Evolutionary conservation across 1,140 invertebrate species (phyloP), one percentile per base, ranked within the genome.

Genomic region (Bathynomus jamesi): DNA sequence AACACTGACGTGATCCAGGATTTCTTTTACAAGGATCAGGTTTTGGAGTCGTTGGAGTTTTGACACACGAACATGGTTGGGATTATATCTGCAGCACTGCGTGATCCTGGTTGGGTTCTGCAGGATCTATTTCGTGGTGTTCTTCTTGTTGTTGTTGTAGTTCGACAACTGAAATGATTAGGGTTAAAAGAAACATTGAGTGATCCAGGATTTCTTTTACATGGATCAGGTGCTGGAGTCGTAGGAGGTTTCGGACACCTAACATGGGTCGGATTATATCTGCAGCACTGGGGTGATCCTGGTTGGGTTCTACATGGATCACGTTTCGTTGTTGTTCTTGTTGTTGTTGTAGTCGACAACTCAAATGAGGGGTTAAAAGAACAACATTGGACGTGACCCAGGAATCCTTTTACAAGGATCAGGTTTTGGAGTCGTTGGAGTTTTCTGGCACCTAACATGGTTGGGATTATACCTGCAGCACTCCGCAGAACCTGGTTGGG

Each of bases 141-240:
- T 28, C 61, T 70, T 8, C 61, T 69, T n/a, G 61, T 65, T 64
- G 63, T 70, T n/a, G n/a, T n/a, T n/a, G n/a, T n/a, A n/a, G n/a
- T n/a, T n/a, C n/a, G n/a, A 28, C 71, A n/a, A 72, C 60, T 69
- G 40, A 64, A 24, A 21, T 69, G 70, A 10, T 25, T 61, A 27
- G 74, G 74, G 46, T 69, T 72, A 8, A 28, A 24, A 7, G 46
- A 61, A 61, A 70, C 71, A 21, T 68, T 61, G 2, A 25, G 21
- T 17, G 74, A 67, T 21, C 74, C 70, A 30, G 74, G 74, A 24
- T 65, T 68, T 0, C 27, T 46, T 27, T 25, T 13, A 28, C 74
- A 75, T 40, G 69, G 70, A 32, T 75, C 74, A 25, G 46, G 24
- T 65, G 32, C 69, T 21, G 65, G 64, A 10, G 72, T 73, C 13